Base-by-base conservation (phyloP, 2,797 vertebrate genomes). In the Percopsis omiscomaycus region DNA sequence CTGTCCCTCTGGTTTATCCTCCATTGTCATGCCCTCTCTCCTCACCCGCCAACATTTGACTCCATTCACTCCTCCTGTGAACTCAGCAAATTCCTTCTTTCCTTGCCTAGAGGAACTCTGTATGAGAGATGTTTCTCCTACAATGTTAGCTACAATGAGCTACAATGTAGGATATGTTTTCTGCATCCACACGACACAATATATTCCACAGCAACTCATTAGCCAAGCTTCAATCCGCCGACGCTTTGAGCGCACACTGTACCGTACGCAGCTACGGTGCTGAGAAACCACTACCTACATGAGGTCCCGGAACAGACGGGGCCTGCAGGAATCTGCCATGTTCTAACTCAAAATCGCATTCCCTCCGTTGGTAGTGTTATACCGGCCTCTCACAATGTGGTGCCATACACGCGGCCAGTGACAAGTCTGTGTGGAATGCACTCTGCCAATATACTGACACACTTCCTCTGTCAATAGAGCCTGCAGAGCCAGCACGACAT, bases 391-490 rank as follows among this genome's bases (percentile, higher is more conserved):
- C 80, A 79, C 85, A 86, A 69, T 10, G 68, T 62, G 77, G 79
- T 87, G 87, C 73, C 78, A 86, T 82, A 75, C 80, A 71, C 72
- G 83, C 66, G 79, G 78, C 77, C 81, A 81, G 73, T 79, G 80
- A 73, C 85, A 83, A 13, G 79, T 87, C 82, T 59, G 69, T 86
- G 80, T 82, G 84, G 89, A 91, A 91, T 88, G 88, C 74, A 73
- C 72, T 67, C 16, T 22, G 58, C 68, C 73, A 81, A 88, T 89
- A 88, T 88, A 86, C 66, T 57, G 65, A 86, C 77, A 81, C 71
- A 78, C 81, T 81, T 81, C 64, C 77, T 69, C 5, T 67, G 73
- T 81, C 80, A 84, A 82, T 80, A 86, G 74, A 81, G 59, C 66
- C 71, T 32, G 80, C 27, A 12, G 71, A 80, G 68, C 58, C 78